Base-by-base conservation (phyloP, 2,113 vertebrate species). In the Aspidoscelis tigris region DNA sequence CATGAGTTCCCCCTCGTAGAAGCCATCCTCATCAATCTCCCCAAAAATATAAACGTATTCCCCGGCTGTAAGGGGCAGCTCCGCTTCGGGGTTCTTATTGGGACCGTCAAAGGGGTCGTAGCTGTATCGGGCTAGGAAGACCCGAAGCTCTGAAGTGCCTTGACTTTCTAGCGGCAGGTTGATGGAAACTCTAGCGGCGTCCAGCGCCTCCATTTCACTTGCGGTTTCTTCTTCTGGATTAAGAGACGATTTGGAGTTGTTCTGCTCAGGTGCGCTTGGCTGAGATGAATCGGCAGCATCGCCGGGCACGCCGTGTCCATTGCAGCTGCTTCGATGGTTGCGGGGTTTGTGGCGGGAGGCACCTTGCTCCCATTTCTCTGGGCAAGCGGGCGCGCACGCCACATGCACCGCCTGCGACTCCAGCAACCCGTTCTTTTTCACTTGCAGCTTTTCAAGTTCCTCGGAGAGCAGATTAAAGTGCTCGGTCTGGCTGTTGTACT, bases 1-100 rank as follows among this genome's bases (percentile, higher is more conserved):
- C 95, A 96, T 96, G 90, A 98, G 92, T 84, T 98, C 95, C 95
- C 96, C 97, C 94, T 97, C 95, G 88, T 96, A 98, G 90, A 98
- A 98, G 82, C 96, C 96, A 14, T 96, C 96, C 22, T 98, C 95
- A 64, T 97, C 97, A 96, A 94, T 94, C 74, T 95, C 96, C 72
- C 97, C 96, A 53, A 96, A 97, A 71, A 97, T 93, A 33, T 94
- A 97, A 84, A 97, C 94, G 66, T 96, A 96, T 81, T 98, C 96
- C 84, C 96, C 96, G 72, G 97, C 93, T 3, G 93, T 95, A 47
- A 97, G 95, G 0, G 97, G 96, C 39, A 98, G 94, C 89, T 97
- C 96, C 65, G 80, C 93, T 88, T 97, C 96, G 12, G 96, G 95
- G 69, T 97, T 96, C 79, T 97, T 95, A 55, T 97, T 97, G 76